Base-by-base conservation (phyloP, 2,113 vertebrate species). In the Hydrochoerus hydrochaeris region DNA sequence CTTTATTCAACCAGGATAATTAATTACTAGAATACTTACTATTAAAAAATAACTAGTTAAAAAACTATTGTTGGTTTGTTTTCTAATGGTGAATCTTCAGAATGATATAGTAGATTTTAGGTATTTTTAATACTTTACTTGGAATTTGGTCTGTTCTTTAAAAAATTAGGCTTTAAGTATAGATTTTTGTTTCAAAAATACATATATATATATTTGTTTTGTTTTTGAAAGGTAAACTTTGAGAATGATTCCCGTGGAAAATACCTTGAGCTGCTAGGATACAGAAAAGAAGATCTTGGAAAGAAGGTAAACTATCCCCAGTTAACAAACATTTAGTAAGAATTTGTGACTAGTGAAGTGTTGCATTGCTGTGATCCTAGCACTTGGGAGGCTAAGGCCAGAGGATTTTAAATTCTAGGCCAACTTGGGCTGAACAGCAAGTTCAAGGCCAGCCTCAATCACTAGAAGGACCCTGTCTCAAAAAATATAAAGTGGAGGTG, bases 211-310 rank as follows among this genome's bases (percentile, higher is more conserved):
- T 62, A 14, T 71, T 71, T 71, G 3, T 46, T 41, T 96, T 84
- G 80, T 85, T 90, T 97, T 97, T 96, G 26, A 41, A 97, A 99
- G 99, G 99, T 99, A 20, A 99, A 99, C 97, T 99, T 99, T 97
- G 99, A 99, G 97, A 99, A 99, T 57, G 99, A 99, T 94, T 98
- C 99, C 22, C 99, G 99, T 97, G 98, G 98, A 80, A 99, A 99
- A 96, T 99, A 99, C 96, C 99, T 99, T 63, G 99, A 99, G 32
- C 99, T 99, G 95, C 97, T 99, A 60, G 99, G 99, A 17, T 99
- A 99, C 98, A 99, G 97, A 95, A 99, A 99, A 86, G 99, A 99
- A 97, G 99, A 99, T 46, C 97, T 99, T 2, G 99, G 98, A 86
- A 97, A 98, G 84, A 99, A 99, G 99, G 99, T 99, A 98, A 98